Evolutionary conservation across 2,113 vertebrate species (phyloP).

Genomic region (Lamprotornis superbus): DNA sequence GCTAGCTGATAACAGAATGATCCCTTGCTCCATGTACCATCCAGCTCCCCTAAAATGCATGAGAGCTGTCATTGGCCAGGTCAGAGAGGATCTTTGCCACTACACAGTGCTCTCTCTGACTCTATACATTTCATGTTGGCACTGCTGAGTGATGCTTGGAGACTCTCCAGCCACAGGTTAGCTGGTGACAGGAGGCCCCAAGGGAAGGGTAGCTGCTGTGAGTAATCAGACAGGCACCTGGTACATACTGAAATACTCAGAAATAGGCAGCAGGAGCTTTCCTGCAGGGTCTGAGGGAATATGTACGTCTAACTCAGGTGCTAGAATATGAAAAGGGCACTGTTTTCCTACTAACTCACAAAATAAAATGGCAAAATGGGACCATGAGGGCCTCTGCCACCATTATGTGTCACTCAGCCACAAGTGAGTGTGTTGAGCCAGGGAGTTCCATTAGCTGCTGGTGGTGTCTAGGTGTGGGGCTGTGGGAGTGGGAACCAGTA

Average conservation of each 20-base stretch:
- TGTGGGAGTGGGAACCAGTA: neutral
- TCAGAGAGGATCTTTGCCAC: neutral
- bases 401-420: neutral
- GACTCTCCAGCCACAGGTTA: neutral
- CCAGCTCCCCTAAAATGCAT: neutral
- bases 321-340: neutral
- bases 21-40: neutral
- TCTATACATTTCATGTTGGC: rapidly evolving
- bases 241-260: neutral
- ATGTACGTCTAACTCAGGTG: neutral
- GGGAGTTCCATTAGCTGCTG: neutral
- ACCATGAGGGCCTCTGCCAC: neutral
- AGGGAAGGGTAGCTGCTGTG: neutral
- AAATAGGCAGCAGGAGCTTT: constrained; percentile 35
- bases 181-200: neutral
- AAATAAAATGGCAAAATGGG: neutral
- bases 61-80: neutral
- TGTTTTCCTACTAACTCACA: neutral
- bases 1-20: neutral
- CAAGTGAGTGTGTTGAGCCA: neutral
- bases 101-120: neutral
- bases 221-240: neutral
- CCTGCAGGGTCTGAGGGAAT: neutral
- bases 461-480: neutral
- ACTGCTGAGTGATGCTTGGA: neutral